Evolutionary conservation across 2,888 invertebrate species (phyloP).

Genomic region (Drosophila rellima): DNA sequence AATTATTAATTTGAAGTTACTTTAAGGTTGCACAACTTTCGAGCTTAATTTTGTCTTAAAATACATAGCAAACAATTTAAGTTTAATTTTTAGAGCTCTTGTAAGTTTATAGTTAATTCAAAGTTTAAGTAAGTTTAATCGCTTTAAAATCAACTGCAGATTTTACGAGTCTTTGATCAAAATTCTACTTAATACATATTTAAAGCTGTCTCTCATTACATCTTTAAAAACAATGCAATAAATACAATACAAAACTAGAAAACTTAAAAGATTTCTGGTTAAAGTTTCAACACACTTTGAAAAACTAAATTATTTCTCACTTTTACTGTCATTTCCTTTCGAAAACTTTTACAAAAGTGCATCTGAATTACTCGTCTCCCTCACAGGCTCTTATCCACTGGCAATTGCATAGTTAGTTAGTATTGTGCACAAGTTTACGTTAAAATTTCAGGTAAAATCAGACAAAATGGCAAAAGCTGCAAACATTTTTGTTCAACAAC

Average conservation of each 20-base stretch:
- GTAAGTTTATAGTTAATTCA: too few relatives aligned
- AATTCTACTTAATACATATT: too few relatives aligned
- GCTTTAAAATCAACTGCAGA: too few relatives aligned
- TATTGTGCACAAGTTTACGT: slow-evolving; percentile 22
- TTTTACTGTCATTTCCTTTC: slow-evolving; percentile 12
- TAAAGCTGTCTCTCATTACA: not conserved
- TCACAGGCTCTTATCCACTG: slow-evolving; percentile 18
- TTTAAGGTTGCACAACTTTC: too few relatives aligned
- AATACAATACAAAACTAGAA: not conserved
- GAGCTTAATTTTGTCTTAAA: too few relatives aligned
- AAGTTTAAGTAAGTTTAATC: too few relatives aligned
- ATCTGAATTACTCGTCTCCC: slow-evolving; percentile 6
- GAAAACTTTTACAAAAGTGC: slow-evolving; percentile 21
- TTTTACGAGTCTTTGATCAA: too few relatives aligned
- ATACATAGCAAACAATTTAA: too few relatives aligned
- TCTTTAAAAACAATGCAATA: not conserved
- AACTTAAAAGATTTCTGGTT: not conserved
- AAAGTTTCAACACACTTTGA: not conserved
- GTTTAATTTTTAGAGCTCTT: too few relatives aligned
- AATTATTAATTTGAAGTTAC: not conserved
- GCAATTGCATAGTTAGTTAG: slow-evolving; percentile 55
- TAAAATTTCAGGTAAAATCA: slow-evolving; percentile 48
- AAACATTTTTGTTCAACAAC: slow-evolving; percentile 35
- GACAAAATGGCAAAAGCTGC: slow-evolving; percentile 36
- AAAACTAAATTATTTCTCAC: slow-evolving; percentile 7